phyloP scores from a whole-genome alignment of 2,888 invertebrate genomes.

The Protonemura montana region DNA sequence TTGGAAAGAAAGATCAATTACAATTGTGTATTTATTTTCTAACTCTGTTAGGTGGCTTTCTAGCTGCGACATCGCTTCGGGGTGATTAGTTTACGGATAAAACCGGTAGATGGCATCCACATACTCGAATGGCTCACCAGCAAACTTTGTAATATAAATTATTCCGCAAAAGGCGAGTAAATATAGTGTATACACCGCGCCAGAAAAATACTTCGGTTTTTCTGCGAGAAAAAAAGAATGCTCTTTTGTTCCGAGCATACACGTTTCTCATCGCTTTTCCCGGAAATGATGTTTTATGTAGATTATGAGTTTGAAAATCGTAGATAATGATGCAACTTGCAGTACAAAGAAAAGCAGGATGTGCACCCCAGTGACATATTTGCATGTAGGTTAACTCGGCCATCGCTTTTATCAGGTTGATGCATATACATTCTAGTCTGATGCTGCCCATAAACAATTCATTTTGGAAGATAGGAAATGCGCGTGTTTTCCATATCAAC shows the following conservation, averaged over 20 bases:
- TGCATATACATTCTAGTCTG: background rate
- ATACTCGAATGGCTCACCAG: background rate
- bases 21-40: too few species aligned
- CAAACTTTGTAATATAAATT: constrained; percentile 7
- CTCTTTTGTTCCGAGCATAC: background rate
- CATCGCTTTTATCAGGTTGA: background rate
- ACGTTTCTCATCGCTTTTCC: background rate
- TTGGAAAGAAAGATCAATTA: too few species aligned
- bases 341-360: background rate
- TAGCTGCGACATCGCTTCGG: background rate
- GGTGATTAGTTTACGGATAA: background rate
- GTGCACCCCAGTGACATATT: background rate
- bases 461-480: background rate
- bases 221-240: background rate
- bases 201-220: background rate
- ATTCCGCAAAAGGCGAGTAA: background rate
- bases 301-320: background rate
- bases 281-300: background rate
- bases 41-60: too few species aligned
- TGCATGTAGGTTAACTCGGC: background rate
- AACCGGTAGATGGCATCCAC: too few species aligned
- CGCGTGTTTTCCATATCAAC: background rate
- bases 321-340: background rate
- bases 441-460: background rate
- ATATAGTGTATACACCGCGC: background rate